Percentiles rank a stretch among this genome's conserved stretches.
Evolutionary conservation across 2,888 invertebrate genomes (phyloP).

Genomic region (Seira ritae): DNA sequence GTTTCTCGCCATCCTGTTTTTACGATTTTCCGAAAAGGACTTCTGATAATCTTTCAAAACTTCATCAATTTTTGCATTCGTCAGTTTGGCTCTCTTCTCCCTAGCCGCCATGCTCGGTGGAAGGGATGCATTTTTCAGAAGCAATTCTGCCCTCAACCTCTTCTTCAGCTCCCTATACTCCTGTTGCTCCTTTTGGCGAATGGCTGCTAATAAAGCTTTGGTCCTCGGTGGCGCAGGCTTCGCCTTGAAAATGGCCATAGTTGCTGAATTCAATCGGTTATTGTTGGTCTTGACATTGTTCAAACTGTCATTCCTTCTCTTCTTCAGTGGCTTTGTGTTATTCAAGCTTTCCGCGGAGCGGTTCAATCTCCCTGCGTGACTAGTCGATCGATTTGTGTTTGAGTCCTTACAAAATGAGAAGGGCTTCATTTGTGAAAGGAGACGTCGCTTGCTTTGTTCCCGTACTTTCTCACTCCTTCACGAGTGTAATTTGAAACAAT

Average conservation of each 20-base stretch:
- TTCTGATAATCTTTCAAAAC: constrained; percentile 61
- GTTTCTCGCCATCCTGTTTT: constrained; percentile 37
- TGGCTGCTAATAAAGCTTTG: constrained; percentile 69
- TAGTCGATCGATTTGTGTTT: constrained; percentile 10
- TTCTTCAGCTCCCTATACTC: constrained; percentile 72
- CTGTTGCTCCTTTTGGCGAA: constrained; percentile 71
- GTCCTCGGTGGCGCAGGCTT: constrained; percentile 72
- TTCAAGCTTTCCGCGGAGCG: constrained; percentile 54
- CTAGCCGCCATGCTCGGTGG: constrained; percentile 72
- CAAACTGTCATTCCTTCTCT: constrained; percentile 31
- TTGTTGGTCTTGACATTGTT: constrained; percentile 65
- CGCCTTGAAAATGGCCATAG: constrained; percentile 63
- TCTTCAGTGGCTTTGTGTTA: constrained; percentile 64
- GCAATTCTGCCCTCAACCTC: constrained; percentile 67
- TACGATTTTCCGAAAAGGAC: constrained; percentile 27
- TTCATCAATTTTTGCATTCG: constrained; percentile 63
- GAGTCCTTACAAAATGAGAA: constrained; percentile 68
- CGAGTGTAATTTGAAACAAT: background rate
- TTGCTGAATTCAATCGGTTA: constrained; percentile 49
- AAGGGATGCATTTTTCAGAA: constrained; percentile 69
- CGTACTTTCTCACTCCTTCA: constrained; percentile 60
- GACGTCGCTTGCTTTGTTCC: constrained; percentile 71
- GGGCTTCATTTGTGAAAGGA: constrained; percentile 72
- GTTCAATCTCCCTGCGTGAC: constrained; percentile 13
- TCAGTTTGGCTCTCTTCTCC: constrained; percentile 60